phyloP scores from a whole-genome alignment of 92 coral and sea anemone species.

The Pocillopora grandis region DNA sequence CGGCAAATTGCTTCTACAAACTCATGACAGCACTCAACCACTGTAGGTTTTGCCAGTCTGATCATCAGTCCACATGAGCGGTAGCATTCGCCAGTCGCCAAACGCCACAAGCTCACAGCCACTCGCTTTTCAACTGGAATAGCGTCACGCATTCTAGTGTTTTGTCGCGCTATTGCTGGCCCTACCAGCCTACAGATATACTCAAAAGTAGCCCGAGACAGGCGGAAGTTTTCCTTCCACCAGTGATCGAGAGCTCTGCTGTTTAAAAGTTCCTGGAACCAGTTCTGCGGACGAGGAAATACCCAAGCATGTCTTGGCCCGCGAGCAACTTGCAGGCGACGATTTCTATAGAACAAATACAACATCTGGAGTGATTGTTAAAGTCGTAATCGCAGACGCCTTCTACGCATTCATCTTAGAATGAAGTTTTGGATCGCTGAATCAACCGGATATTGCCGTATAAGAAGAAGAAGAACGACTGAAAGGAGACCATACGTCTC shows the following conservation, averaged over 20 bases:
- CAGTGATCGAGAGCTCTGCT: conserved; percentile 43
- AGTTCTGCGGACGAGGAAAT: conserved; percentile 45
- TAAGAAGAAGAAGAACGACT: neutral
- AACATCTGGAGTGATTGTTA: conserved; percentile 9
- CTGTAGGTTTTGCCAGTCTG: conserved; percentile 48
- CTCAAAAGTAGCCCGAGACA: conserved; percentile 47
- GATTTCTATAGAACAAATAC: conserved; percentile 14
- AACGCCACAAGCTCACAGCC: conserved; percentile 26
- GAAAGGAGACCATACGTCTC: neutral
- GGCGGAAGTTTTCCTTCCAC: conserved; percentile 47
- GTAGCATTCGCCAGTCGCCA: conserved; percentile 55
- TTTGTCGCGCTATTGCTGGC: conserved; percentile 29
- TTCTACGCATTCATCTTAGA: neutral
- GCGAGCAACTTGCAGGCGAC: conserved; percentile 5
- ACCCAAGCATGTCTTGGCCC: conserved; percentile 37
- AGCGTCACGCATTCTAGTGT: conserved; percentile 39
- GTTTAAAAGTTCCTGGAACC: conserved; percentile 44
- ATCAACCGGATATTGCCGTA: neutral
- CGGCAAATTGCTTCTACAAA: conserved; percentile 44
- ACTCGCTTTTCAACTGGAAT: conserved; percentile 33
- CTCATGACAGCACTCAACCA: conserved; percentile 48
- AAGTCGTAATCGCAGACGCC: neutral
- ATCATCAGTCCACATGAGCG: conserved; percentile 53
- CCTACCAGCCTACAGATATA: conserved; percentile 39
- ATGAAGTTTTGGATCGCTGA: neutral